Percentiles rank a stretch among this genome's conserved stretches.
Conservation (phyloP, 2,113 vertebrate species). For the Hyperopisus bebe region DNA sequence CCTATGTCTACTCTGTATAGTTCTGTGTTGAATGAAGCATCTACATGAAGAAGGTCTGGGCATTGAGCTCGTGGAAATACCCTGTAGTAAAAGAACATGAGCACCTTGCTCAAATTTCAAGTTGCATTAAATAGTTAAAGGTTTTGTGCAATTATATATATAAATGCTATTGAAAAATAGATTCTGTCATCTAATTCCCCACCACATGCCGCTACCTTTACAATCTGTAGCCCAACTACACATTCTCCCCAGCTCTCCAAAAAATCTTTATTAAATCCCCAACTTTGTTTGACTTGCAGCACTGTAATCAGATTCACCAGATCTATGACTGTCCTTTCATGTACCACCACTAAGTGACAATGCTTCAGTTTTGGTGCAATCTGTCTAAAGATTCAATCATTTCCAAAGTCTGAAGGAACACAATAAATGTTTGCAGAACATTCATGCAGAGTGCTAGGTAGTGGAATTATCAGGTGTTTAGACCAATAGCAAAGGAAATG, state of each 20-base stretch:
- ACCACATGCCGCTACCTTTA: no score
- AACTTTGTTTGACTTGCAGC: neutral
- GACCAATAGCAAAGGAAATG: neutral
- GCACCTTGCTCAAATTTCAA: neutral
- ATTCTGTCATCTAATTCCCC: no score
- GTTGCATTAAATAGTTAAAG: neutral
- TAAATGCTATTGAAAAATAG: no score
- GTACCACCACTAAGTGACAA: neutral
- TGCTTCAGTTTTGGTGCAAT: neutral
- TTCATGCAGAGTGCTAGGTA: neutral
- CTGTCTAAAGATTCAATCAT: neutral
- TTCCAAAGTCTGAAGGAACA: neutral
- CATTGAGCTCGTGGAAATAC: neutral
- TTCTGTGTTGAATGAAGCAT: neutral
- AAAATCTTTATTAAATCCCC: neutral
- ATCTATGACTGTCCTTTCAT: neutral
- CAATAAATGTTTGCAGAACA: neutral
- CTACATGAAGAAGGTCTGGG: neutral
- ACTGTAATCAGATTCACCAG: neutral
- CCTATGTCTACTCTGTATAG: neutral
- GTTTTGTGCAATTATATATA: no score
- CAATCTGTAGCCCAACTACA: no score
- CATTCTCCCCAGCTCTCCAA: no score
- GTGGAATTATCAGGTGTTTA: neutral
- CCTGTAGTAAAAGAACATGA: neutral